Evolutionary conservation across 2,888 invertebrate species (phyloP).

Genomic region (Euproctis similis): DNA sequence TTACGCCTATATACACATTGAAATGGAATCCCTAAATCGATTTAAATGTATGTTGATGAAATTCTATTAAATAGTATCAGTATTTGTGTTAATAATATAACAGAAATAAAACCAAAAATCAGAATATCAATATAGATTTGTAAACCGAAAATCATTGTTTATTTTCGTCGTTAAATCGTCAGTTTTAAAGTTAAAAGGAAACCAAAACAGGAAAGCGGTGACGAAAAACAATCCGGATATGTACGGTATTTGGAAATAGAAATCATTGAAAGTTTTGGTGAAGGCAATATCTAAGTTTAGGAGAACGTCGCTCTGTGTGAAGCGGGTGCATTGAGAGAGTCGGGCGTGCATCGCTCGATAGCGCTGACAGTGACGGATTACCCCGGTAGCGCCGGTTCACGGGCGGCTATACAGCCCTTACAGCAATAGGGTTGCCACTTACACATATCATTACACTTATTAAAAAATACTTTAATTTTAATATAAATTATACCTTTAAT

Average conservation of each 20-base stretch:
- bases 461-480: background rate
- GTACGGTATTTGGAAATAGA: conserved; percentile 38
- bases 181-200: conserved; percentile 3
- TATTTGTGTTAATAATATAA: no score
- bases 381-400: conserved; percentile 48
- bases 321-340: conserved; percentile 24
- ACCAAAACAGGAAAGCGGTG: conserved; percentile 16
- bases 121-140: no score
- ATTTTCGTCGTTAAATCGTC: background rate
- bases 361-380: conserved; percentile 64
- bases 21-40: no score
- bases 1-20: no score
- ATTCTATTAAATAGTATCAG: no score
- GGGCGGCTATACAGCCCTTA: conserved; percentile 36
- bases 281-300: conserved; percentile 70
- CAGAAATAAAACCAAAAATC: no score
- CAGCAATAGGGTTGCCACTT: conserved; percentile 16
- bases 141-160: no score
- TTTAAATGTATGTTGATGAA: no score
- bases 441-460: background rate
- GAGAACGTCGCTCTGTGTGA: conserved; percentile 11
- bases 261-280: conserved; percentile 64
- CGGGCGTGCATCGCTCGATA: conserved; percentile 69
- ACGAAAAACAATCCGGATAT: conserved; percentile 27
- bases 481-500: no score